Conservation (phyloP, 92 coral and sea anemone species). For the Blastomussa wellsi region DNA sequence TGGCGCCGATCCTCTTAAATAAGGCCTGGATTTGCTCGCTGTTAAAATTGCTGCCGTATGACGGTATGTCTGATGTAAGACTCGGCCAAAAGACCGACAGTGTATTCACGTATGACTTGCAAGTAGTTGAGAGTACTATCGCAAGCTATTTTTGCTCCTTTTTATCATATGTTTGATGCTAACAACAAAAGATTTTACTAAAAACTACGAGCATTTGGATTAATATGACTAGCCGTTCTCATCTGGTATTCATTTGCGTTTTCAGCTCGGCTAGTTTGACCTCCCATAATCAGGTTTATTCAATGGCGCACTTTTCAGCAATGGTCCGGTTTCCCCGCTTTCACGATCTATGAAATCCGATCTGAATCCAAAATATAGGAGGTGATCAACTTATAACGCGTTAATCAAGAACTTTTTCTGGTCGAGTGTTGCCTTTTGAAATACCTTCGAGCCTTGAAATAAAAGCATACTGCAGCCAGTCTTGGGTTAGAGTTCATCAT, state of each 20-base stretch:
- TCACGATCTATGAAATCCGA: neutral
- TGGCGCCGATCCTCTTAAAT: neutral
- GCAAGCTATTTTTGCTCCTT: neutral
- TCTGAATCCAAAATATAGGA: neutral
- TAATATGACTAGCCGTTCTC: neutral
- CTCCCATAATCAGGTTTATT: neutral
- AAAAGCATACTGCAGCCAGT: conserved; percentile 1
- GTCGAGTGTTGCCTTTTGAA: neutral
- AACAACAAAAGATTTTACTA: neutral
- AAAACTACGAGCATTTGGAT: neutral
- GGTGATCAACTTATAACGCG: neutral
- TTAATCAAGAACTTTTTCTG: neutral
- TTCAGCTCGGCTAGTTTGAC: neutral
- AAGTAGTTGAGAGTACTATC: neutral
- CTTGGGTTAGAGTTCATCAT: conserved; percentile 33
- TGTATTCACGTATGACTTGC: neutral
- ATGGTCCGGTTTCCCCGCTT: neutral
- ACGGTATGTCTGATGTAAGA: neutral
- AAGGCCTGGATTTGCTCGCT: neutral
- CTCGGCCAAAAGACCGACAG: neutral
- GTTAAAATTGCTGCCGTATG: neutral
- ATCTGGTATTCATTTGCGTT: neutral
- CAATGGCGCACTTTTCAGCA: neutral
- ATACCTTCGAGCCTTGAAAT: neutral
- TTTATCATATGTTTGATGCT: neutral